Evolutionary conservation across 2,888 invertebrate genomes (phyloP).

Genomic region (Antitype chi): DNA sequence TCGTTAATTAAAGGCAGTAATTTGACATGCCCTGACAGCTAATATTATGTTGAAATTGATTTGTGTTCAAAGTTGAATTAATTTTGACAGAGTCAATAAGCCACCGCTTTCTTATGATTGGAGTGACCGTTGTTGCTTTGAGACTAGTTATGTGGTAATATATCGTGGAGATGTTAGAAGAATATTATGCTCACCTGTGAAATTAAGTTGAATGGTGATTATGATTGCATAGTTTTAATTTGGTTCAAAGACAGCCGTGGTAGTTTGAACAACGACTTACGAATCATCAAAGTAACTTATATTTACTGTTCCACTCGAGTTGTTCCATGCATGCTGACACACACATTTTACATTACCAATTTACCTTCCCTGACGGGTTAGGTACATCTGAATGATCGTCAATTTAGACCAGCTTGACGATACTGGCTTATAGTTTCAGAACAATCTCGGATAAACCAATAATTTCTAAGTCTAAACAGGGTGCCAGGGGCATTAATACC

Average conservation of each 20-base stretch:
- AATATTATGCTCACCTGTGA: not conserved
- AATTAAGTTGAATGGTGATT: not conserved
- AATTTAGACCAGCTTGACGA: no score
- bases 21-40: constrained; percentile 89
- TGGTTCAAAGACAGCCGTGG: not conserved
- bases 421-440: no score
- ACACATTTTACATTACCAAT: no score
- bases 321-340: no score
- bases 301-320: no score
- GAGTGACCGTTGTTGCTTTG: constrained; percentile 66
- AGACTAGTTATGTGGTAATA: constrained; percentile 58
- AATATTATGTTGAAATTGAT: constrained; percentile 89
- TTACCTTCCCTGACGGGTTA: no score
- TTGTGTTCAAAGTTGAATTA: constrained; percentile 89
- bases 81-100: constrained; percentile 90
- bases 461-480: no score
- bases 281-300: not conserved
- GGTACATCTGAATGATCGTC: no score
- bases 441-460: no score
- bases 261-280: no score
- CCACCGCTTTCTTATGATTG: constrained; percentile 80
- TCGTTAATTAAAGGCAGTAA: constrained; percentile 87
- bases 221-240: not conserved
- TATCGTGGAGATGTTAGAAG: constrained; percentile 4
- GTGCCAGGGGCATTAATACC: no score